These are phyloP conservation scores for Parazoanthus darwini DNA, from an alignment of 92 coral and sea anemone genomes.

Conservation along the genomic window DNA sequence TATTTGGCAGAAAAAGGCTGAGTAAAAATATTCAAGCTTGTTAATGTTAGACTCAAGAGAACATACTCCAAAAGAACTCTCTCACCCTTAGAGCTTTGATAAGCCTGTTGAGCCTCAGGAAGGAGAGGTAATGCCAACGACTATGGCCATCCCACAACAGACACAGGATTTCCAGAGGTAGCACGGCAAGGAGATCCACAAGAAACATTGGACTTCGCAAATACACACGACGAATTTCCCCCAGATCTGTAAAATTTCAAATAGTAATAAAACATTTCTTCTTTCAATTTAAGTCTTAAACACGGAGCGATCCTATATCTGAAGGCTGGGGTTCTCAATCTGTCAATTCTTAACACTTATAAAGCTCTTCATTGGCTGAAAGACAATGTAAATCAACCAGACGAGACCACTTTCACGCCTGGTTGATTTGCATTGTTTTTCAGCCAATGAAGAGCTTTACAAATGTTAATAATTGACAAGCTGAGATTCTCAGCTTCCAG, in stretches of 20 bases:
- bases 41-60: too few relatives aligned
- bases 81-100: conserved; percentile 74
- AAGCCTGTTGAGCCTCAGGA: conserved; percentile 73
- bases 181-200: conserved; percentile 71
- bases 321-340: too few relatives aligned
- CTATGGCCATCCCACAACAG: not conserved
- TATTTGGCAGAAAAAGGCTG: not conserved
- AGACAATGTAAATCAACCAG: too few relatives aligned
- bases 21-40: not conserved
- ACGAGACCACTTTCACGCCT: too few relatives aligned
- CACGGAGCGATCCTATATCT: too few relatives aligned
- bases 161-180: conserved; percentile 72
- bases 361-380: too few relatives aligned
- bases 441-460: too few relatives aligned
- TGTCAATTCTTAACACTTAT: too few relatives aligned
- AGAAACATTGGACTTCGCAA: conserved; percentile 62
- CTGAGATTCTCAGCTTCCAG: too few relatives aligned
- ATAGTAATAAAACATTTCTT: not conserved
- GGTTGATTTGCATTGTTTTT: too few relatives aligned
- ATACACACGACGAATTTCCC: conserved; percentile 66
- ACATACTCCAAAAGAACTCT: not conserved
- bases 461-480: too few relatives aligned
- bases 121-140: conserved; percentile 68
- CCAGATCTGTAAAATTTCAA: conserved; percentile 46
- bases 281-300: too few relatives aligned